Conservation (phyloP, 2,888 invertebrate species). For the Cyclophora punctaria region DNA sequence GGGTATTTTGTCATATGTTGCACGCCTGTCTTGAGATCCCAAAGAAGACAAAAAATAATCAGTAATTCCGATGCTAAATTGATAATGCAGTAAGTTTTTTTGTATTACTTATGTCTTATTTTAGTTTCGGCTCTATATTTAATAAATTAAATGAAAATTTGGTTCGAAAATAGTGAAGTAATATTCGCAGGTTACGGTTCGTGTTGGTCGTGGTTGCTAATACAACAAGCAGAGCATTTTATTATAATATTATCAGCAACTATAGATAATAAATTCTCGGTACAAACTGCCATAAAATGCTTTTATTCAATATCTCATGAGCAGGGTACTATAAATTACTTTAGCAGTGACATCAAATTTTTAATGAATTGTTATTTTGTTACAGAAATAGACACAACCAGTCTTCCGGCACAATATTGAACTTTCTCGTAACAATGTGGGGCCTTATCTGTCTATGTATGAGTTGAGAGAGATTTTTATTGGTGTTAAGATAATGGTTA, state of each 20-base stretch:
- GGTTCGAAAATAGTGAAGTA: background rate
- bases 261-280: conserved; percentile 1
- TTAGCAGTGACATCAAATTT: no score
- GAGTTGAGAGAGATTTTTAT: conserved; percentile 37
- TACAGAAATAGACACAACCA: conserved; percentile 68
- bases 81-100: conserved; percentile 69
- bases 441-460: conserved; percentile 48
- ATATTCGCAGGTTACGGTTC: conserved; percentile 42
- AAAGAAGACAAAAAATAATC: conserved; percentile 70
- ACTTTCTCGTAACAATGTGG: conserved; percentile 60
- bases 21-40: conserved; percentile 72
- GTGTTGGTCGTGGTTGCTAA: no score
- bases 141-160: no score
- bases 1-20: conserved; percentile 69
- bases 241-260: conserved; percentile 7
- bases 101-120: conserved; percentile 1
- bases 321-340: no score
- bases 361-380: conserved; percentile 31
- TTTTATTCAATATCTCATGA: conserved; percentile 10
- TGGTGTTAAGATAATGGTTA: conserved; percentile 49
- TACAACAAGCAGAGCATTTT: conserved; percentile 1
- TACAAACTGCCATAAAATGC: background rate
- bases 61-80: conserved; percentile 63
- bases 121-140: no score
- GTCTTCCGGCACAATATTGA: conserved; percentile 58